Percentiles rank a stretch among this genome's conserved stretches.
Evolutionary conservation across 2,888 invertebrate species (phyloP).

Genomic region (Cephus runcator): DNA sequence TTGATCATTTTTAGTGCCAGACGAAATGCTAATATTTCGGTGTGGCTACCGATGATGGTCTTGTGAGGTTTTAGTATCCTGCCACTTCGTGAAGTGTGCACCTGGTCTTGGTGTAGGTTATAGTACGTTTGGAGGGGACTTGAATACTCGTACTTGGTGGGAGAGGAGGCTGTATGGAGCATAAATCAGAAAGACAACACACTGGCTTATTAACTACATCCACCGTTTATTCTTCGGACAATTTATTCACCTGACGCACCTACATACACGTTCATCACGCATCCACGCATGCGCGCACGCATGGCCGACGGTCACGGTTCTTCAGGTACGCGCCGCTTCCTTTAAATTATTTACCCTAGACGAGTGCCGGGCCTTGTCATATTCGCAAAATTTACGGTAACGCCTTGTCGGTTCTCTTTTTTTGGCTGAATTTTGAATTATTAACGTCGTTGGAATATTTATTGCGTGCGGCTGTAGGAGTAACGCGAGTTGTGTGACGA

Average conservation of each 20-base stretch:
- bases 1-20: no score
- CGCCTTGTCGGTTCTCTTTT: not conserved
- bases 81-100: no score
- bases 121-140: no score
- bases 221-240: conserved; percentile 32
- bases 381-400: not conserved
- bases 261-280: conserved; percentile 15
- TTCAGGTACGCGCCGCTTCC: not conserved
- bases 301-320: conserved; percentile 4
- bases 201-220: conserved; percentile 45
- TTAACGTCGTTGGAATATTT: no score
- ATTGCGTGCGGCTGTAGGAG: no score
- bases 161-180: conserved; percentile 36
- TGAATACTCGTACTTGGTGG: conserved; percentile 3
- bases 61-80: no score
- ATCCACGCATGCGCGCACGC: conserved; percentile 12
- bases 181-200: conserved; percentile 49
- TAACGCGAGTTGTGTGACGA: no score
- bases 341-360: not conserved
- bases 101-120: no score
- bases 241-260: conserved; percentile 23
- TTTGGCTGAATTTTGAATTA: not conserved
- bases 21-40: no score
- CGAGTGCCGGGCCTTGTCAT: not conserved
- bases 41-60: no score